Base-by-base conservation (phyloP, 2,888 invertebrate species). In the Ferdinandea cuprea region DNA sequence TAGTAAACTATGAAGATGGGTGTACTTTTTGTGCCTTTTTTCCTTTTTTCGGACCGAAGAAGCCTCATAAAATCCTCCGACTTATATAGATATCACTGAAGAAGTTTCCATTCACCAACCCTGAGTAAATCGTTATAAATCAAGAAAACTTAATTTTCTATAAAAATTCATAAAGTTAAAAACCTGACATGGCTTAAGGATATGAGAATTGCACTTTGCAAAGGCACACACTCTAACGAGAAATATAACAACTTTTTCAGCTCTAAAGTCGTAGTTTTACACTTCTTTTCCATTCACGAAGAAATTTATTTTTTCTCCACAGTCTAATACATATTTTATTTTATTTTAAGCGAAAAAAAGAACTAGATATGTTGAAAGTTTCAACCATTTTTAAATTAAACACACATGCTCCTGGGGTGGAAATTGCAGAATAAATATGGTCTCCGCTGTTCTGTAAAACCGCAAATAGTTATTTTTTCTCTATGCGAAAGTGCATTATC, bases 161-260 rank as follows among this genome's bases (percentile, higher is more conserved):
- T 50, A 61, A 44, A 61, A 72, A 72, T 42, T 30, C 59, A 61
- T 52, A 72, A 69, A 69, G 58, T 37, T 37, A 19, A 13, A 17
- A 42, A 61, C 25, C 72, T 42, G 28, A 46, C 28, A 48, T 56
- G 46, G 32, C 32, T 44, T 48, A 35, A 46, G 58, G 28, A 58
- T 48, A 56, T 48, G 15, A 9, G 11, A 35, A 58, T 37, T 56
- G 21, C 30, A 52, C 15, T 50, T 50, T 19, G 32, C 35, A 61
- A 13, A 40, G 6, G 52, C 37, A 35, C 25, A 30, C 4, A 52
- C 65, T 9, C 9, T 6, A 17, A 32, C 9, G 6, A 44, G 32
- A 3, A 40, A n/a, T n/a, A n/a, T n/a, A n/a, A n/a, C n/a, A 21
- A 44, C 19, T 44, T 44, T 3, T 7, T 7, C 40, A 66, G 42